These are phyloP conservation scores for Limnephilus lunatus DNA, from an alignment of 2,888 invertebrate genomes.

Conservation along the genomic window DNA sequence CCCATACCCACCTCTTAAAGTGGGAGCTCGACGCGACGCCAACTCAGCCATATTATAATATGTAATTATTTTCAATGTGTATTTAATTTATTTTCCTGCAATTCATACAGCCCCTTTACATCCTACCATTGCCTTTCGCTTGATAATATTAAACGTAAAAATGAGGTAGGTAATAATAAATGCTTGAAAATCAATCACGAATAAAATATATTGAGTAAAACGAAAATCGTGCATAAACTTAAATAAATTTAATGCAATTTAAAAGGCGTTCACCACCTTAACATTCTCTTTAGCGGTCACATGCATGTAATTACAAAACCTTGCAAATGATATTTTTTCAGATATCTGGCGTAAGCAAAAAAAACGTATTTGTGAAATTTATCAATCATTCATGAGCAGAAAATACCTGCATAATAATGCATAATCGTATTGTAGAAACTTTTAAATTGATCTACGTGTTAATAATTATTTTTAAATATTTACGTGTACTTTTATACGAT, in stretches of 20 bases:
- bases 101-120: not conserved
- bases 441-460: not conserved
- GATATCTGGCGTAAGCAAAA: not conserved
- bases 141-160: not conserved
- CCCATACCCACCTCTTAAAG: too few species aligned
- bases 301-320: conserved; percentile 8
- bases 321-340: not conserved
- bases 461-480: not conserved
- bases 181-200: not conserved
- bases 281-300: not conserved
- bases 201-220: not conserved
- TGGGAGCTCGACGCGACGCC: too few species aligned
- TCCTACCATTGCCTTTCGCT: not conserved
- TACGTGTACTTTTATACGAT: not conserved
- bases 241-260: not conserved
- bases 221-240: not conserved
- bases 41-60: too few species aligned
- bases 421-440: not conserved
- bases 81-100: not conserved
- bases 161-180: not conserved
- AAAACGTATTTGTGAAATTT: not conserved
- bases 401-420: not conserved
- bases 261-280: not conserved
- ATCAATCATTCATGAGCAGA: not conserved
- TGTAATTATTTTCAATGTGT: too few species aligned